Conservation (phyloP, 2,888 invertebrate genomes). For the Neoaliturus tenellus region DNA sequence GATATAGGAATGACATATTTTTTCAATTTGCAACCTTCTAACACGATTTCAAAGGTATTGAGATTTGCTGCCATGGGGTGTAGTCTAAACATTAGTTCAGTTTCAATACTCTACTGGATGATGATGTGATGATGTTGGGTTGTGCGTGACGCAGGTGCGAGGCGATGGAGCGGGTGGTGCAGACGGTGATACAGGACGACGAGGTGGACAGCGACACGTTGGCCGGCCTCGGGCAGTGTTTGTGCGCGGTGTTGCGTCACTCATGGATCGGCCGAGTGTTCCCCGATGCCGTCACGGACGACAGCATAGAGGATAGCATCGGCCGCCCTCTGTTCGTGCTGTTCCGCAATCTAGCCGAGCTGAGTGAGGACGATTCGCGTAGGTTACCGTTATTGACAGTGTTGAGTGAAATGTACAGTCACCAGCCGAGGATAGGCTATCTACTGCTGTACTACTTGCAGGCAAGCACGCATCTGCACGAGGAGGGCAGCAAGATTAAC, state of each 20-base stretch:
- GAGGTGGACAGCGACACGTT: slow-evolving; percentile 78
- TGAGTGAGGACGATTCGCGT: slow-evolving; percentile 83
- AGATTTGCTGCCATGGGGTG: no score
- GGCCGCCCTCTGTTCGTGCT: slow-evolving; percentile 91
- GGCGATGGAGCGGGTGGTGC: slow-evolving; percentile 79
- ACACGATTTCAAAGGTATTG: no score
- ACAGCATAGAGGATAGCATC: slow-evolving; percentile 82
- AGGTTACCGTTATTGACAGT: slow-evolving; percentile 88
- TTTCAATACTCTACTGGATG: no score
- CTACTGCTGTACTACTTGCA: slow-evolving; percentile 86
- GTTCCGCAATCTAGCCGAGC: slow-evolving; percentile 87
- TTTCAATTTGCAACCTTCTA: no score
- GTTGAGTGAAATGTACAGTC: slow-evolving; percentile 85
- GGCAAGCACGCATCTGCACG: slow-evolving; percentile 60
- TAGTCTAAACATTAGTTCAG: no score
- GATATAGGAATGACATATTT: no score
- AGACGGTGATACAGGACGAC: slow-evolving; percentile 77
- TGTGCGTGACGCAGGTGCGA: slow-evolving; percentile 75
- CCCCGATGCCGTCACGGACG: slow-evolving; percentile 72
- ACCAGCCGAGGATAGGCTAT: slow-evolving; percentile 87
- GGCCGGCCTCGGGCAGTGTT: slow-evolving; percentile 76
- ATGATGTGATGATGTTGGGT: no score
- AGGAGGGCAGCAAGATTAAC: slow-evolving; percentile 60
- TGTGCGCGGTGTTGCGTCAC: slow-evolving; percentile 76
- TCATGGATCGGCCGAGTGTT: slow-evolving; percentile 74